Percentiles rank a stretch among this genome's conserved stretches.
phyloP scores from a whole-genome alignment of 2,888 invertebrate genomes.

The Eugnorisma glareosa region DNA sequence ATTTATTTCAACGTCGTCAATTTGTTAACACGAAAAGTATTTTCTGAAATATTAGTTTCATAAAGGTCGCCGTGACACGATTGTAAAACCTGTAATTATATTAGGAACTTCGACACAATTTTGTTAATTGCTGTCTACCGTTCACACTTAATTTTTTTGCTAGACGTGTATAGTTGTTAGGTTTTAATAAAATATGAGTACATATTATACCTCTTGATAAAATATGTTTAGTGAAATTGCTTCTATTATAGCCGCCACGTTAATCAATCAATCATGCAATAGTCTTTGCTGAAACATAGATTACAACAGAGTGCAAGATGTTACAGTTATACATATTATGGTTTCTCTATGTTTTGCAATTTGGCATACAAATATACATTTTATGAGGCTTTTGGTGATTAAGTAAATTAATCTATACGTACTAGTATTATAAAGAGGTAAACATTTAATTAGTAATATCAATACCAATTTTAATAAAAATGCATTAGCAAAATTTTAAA shows the following conservation, averaged over 20 bases:
- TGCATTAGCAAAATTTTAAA: no score
- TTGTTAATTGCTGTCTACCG: slow-evolving; percentile 28
- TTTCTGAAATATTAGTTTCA: slow-evolving; percentile 23
- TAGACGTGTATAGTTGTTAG: background rate
- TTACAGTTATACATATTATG: no score
- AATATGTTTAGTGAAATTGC: background rate
- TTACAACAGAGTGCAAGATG: no score
- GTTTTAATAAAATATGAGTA: slow-evolving; percentile 5
- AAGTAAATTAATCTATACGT: no score
- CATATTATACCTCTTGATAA: background rate
- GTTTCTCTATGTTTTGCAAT: no score
- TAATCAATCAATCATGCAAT: no score
- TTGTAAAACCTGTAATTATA: slow-evolving; percentile 16
- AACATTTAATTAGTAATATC: no score
- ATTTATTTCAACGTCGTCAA: slow-evolving; percentile 48
- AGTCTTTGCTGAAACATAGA: no score
- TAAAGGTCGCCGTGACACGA: background rate
- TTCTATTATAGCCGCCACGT: background rate
- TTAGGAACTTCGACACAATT: slow-evolving; percentile 11
- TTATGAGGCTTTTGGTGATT: no score
- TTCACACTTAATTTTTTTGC: slow-evolving; percentile 1
- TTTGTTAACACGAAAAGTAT: slow-evolving; percentile 24
- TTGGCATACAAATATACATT: no score
- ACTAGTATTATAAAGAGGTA: no score
- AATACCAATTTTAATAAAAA: no score